Evolutionary conservation across 2,797 vertebrate genomes (phyloP).

Genomic region (Acestrorhynchus altus): DNA sequence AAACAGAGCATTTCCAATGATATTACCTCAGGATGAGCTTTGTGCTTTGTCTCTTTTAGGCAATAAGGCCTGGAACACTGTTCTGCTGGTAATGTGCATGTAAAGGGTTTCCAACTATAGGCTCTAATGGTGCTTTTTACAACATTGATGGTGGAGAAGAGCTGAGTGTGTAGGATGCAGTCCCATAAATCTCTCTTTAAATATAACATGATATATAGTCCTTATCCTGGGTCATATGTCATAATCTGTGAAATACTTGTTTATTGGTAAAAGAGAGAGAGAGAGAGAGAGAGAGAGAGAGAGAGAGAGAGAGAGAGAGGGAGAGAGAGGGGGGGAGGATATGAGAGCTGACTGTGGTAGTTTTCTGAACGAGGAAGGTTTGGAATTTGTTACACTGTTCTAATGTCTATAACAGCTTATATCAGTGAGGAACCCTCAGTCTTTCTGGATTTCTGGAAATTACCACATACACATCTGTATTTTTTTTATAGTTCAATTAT

Average conservation of each 20-base stretch:
- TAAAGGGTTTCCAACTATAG: neutral
- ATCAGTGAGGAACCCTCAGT: too few species aligned
- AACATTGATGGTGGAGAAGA: neutral
- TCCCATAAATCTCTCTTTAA: slow-evolving; percentile 14
- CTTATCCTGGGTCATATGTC: slow-evolving; percentile 15
- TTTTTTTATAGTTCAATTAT: too few species aligned
- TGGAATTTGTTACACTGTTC: neutral
- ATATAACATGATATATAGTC: slow-evolving; percentile 3
- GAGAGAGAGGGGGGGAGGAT: too few species aligned
- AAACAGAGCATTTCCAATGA: neutral
- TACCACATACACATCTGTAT: too few species aligned
- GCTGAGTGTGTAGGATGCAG: neutral
- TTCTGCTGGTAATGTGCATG: slow-evolving; percentile 21
- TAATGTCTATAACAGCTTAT: neutral
- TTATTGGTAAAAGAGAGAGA: slow-evolving; percentile 14
- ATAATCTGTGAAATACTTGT: slow-evolving; percentile 10
- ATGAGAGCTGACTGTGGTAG: neutral
- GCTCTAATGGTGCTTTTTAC: neutral
- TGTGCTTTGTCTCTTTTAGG: neutral
- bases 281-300: slow-evolving; percentile 4
- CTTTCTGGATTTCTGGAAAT: too few species aligned
- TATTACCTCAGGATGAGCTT: neutral
- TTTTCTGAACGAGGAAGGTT: neutral
- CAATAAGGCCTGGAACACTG: neutral
- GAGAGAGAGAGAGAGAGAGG: neutral